Conservation (phyloP, 2,888 invertebrate species). For the Exephanes ischioxanthus region DNA sequence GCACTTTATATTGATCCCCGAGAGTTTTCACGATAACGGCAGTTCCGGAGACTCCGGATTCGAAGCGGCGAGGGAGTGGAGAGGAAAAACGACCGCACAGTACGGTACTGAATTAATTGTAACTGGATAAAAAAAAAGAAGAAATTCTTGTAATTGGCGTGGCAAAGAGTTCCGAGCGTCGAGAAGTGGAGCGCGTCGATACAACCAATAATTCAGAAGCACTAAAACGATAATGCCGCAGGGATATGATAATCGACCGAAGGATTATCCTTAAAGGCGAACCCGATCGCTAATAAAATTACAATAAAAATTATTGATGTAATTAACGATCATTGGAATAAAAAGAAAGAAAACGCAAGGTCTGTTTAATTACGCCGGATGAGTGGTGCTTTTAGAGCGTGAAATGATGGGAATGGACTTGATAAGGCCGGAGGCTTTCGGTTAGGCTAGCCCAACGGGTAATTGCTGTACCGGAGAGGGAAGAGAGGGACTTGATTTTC, state of each 20-base stretch:
- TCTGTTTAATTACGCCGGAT: constrained; percentile 14
- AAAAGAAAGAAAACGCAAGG: background rate
- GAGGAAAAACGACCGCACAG: background rate
- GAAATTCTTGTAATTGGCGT: constrained; percentile 3
- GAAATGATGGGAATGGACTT: constrained; percentile 3
- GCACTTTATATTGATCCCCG: constrained; percentile 38
- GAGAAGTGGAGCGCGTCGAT: constrained; percentile 2
- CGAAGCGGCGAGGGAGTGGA: background rate
- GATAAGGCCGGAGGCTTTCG: background rate
- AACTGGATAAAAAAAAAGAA: background rate
- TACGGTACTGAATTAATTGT: constrained; percentile 18
- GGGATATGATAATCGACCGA: background rate
- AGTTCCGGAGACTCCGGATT: constrained; percentile 20
- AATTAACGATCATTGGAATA: constrained; percentile 1
- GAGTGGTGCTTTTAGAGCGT: constrained; percentile 11
- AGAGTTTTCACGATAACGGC: constrained; percentile 53
- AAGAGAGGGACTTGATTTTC: constrained; percentile 40
- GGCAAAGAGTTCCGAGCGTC: background rate
- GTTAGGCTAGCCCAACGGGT: constrained; percentile 6
- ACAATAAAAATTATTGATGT: background rate
- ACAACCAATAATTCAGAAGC: background rate
- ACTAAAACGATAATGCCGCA: constrained; percentile 3
- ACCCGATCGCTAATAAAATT: background rate
- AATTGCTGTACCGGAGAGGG: constrained; percentile 23
- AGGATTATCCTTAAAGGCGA: background rate